phyloP scores from a whole-genome alignment of 2,797 vertebrate species.

The Columba guinea region DNA sequence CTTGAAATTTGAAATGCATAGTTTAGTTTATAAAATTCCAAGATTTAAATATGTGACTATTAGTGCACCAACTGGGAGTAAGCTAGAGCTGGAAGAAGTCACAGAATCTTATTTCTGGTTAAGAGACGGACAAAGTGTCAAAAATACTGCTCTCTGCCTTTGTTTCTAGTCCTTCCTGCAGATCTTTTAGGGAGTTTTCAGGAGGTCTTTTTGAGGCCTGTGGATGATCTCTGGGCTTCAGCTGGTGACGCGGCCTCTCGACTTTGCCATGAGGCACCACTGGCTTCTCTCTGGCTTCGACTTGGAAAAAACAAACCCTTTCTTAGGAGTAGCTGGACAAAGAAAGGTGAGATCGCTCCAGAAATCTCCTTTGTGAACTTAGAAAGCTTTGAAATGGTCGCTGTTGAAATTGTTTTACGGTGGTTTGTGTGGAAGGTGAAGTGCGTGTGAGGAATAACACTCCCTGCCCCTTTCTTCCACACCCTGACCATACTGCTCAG shows the following conservation, averaged over 20 bases:
- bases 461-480: background rate
- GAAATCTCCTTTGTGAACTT: background rate
- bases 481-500: background rate
- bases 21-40: background rate
- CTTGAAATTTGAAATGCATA: background rate
- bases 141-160: background rate
- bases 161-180: background rate
- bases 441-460: rapidly evolving
- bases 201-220: background rate
- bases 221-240: background rate
- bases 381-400: background rate
- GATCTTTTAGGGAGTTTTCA: background rate
- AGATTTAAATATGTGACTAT: background rate
- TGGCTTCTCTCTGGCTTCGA: background rate
- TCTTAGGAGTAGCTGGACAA: background rate
- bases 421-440: background rate
- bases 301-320: background rate
- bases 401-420: background rate
- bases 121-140: background rate
- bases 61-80: background rate
- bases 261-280: background rate
- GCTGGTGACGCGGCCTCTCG: background rate
- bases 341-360: background rate
- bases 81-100: background rate
- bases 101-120: background rate